These are phyloP conservation scores for Drosophila pseudotakahashii DNA, from an alignment of 2,888 invertebrate species.

Conservation along the genomic window DNA sequence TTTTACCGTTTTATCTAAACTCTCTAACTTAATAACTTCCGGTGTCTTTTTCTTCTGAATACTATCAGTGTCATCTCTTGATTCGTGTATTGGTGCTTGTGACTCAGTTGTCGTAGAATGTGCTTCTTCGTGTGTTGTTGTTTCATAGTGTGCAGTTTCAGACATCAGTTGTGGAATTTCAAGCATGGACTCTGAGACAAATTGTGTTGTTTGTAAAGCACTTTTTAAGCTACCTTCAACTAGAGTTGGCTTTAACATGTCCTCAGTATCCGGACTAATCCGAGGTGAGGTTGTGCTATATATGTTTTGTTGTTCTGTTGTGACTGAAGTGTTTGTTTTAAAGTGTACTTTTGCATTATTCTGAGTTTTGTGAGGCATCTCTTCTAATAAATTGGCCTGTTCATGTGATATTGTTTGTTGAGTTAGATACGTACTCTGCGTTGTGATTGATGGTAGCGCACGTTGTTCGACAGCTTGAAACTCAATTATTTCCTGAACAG, in stretches of 20 bases:
- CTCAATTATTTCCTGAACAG: conserved; percentile 36
- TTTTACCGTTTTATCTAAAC: conserved; percentile 56
- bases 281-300: conserved; percentile 13
- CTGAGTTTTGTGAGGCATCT: conserved; percentile 35
- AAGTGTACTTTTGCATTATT: conserved; percentile 44
- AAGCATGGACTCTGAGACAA: conserved; percentile 27
- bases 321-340: conserved; percentile 38
- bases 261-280: conserved; percentile 13
- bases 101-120: conserved; percentile 27
- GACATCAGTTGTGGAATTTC: conserved; percentile 14
- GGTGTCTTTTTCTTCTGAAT: conserved; percentile 20
- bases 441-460: conserved; percentile 50
- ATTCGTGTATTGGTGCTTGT: conserved; percentile 29
- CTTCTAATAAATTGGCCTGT: conserved; percentile 51
- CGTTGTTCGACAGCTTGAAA: conserved; percentile 26
- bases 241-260: conserved; percentile 24
- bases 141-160: conserved; percentile 40
- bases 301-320: conserved; percentile 39
- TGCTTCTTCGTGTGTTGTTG: conserved; percentile 26
- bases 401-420: conserved; percentile 69
- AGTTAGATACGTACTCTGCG: conserved; percentile 74
- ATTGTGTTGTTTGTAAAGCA: conserved; percentile 34
- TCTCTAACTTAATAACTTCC: conserved; percentile 15
- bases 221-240: conserved; percentile 11
- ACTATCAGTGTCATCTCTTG: conserved; percentile 37